phyloP scores from a whole-genome alignment of 2,888 invertebrate genomes.

The Polietes domitor region DNA sequence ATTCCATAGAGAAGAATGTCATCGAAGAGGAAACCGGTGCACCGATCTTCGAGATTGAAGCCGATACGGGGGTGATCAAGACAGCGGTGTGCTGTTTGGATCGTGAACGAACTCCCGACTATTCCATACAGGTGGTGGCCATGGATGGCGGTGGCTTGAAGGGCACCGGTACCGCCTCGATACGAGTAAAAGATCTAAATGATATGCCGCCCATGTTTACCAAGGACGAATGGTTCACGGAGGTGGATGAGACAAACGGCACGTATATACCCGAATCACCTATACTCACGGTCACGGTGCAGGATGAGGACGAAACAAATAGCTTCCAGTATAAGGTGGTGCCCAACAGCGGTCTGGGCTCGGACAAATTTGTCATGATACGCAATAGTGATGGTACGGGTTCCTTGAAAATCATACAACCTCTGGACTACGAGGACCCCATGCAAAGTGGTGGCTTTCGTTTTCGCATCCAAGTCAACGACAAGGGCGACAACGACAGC shows the following conservation, averaged over 20 bases:
- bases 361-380: slow-evolving; percentile 97
- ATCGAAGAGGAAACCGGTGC: slow-evolving; percentile 97
- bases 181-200: slow-evolving; percentile 97
- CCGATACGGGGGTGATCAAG: slow-evolving; percentile 96
- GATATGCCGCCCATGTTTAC: slow-evolving; percentile 98
- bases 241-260: slow-evolving; percentile 97
- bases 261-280: slow-evolving; percentile 94
- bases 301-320: slow-evolving; percentile 97
- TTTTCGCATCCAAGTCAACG: slow-evolving; percentile 96
- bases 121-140: slow-evolving; percentile 97
- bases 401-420: slow-evolving; percentile 96
- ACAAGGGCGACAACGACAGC: slow-evolving; percentile 93
- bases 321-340: slow-evolving; percentile 97
- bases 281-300: slow-evolving; percentile 95
- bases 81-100: slow-evolving; percentile 96
- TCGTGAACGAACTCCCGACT: slow-evolving; percentile 95
- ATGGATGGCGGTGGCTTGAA: slow-evolving; percentile 97
- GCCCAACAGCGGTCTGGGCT: slow-evolving; percentile 95
- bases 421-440: slow-evolving; percentile 96
- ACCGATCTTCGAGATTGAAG: slow-evolving; percentile 97
- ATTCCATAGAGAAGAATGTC: slow-evolving; percentile 97
- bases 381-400: slow-evolving; percentile 97
- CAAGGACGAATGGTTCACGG: slow-evolving; percentile 97
- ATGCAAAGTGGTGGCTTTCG: slow-evolving; percentile 96
- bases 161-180: slow-evolving; percentile 94